Evolutionary conservation across 1,140 invertebrate genomes (phyloP).

Genomic region (Eurosta solidaginis): DNA sequence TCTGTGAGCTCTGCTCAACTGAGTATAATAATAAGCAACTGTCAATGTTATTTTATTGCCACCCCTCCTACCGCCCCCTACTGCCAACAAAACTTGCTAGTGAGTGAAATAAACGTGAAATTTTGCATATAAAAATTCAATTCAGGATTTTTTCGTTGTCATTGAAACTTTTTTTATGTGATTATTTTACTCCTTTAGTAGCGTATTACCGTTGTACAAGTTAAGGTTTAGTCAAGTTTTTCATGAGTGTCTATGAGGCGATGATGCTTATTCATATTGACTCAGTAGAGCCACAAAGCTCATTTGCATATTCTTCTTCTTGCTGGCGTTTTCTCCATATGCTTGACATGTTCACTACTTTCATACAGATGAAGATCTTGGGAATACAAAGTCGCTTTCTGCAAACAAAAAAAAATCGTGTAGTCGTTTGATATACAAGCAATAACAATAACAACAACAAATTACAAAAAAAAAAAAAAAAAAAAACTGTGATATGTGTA

Average conservation of each 20-base stretch:
- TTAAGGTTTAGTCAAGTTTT: neutral
- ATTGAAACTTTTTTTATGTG: slow-evolving; percentile 55
- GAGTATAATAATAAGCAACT: slow-evolving; percentile 34
- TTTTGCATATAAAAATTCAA: slow-evolving; percentile 53
- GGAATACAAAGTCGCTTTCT: slow-evolving; percentile 38
- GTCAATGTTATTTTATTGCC: slow-evolving; percentile 57
- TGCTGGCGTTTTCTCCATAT: neutral
- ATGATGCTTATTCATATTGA: neutral
- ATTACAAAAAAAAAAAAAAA: neutral
- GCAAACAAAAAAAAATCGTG: neutral
- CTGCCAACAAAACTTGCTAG: slow-evolving; percentile 37
- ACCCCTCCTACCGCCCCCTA: too few relatives aligned
- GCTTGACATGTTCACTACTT: slow-evolving; percentile 37
- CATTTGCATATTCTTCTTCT: neutral
- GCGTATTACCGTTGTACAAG: neutral
- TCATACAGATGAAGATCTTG: slow-evolving; percentile 47
- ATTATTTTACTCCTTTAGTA: slow-evolving; percentile 58
- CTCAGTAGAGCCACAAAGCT: neutral
- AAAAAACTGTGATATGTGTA: neutral
- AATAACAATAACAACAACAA: neutral
- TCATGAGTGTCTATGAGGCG: neutral
- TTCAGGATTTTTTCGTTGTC: slow-evolving; percentile 46
- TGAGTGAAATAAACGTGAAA: slow-evolving; percentile 32
- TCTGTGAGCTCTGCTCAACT: too few relatives aligned
- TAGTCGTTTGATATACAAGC: neutral